Base-by-base conservation (phyloP, 2,797 vertebrate genomes). In the Pseudocheirus occidentalis region DNA sequence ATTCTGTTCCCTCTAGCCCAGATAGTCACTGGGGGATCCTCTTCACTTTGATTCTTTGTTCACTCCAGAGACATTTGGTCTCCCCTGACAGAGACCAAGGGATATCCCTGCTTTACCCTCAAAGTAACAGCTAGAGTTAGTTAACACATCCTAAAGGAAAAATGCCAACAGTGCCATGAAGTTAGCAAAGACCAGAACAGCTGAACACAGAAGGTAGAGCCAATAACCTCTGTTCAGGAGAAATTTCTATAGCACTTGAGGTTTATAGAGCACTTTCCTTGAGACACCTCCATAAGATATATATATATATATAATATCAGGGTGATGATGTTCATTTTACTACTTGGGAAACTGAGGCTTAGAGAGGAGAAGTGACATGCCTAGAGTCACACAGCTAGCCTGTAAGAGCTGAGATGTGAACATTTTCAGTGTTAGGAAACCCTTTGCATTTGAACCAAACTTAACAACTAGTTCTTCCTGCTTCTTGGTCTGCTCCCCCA, bases 1-100 rank as follows among this genome's bases (percentile, higher is more conserved):
- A 90, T 89, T 97, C 96, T 94, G 56, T 90, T 96, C 91, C 92
- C 27, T 95, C n/a, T n/a, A 91, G 96, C 96, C 50, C 57, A 94
- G 87, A 92, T 14, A 94, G 62, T 92, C 93, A 95, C 55, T 50
- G 31, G 89, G 96, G 89, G n/a, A 40, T 95, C 89, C 55, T 97
- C 89, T 97, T 96, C 97, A 90, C 95, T 95, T 59, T 96, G 93
- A 94, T 93, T 94, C 52, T 97, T 98, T 96, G 92, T 66, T 94
- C 94, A 90, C 96, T 96, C n/a, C 53, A 95, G 59, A 97, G 53
- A 56, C 96, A 52, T 95, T 97, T 97, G 97, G 62, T 95, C 95
- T 97, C 95, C 96, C 95, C 54, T 93, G 92, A 94, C 1, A 97
- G 93, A 97, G 96, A 93, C 94, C 96, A 95, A 62, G 96, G 93